A percentile compares a stretch with the other conserved stretches of the same genome.
Evolutionary conservation across 2,888 invertebrate genomes (phyloP).

Genomic region (Ophion ventricosus): DNA sequence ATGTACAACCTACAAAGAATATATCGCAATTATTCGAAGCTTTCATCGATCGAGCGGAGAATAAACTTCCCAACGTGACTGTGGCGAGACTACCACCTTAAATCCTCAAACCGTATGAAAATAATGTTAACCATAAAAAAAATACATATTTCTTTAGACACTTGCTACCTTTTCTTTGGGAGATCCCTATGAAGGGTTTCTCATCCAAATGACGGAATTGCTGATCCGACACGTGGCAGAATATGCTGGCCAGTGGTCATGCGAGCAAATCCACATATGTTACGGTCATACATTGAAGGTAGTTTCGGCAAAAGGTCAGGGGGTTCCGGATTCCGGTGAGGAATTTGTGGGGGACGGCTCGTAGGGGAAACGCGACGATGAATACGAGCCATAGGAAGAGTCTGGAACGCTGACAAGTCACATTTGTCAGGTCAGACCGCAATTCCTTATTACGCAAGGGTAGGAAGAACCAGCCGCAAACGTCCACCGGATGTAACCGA

Average conservation of each 20-base stretch:
- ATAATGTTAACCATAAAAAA: too few relatives aligned
- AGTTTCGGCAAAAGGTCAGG: neutral
- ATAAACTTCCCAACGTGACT: too few relatives aligned
- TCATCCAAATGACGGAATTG: too few relatives aligned
- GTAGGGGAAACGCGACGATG: neutral
- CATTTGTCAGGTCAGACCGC: constrained; percentile 29
- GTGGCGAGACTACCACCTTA: too few relatives aligned
- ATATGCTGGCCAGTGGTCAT: neutral
- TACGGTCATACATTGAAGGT: neutral
- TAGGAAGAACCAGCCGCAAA: constrained; percentile 39
- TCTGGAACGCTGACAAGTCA: constrained; percentile 50
- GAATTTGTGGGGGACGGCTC: neutral
- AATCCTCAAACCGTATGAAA: too few relatives aligned
- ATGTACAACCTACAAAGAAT: too few relatives aligned
- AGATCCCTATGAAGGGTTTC: too few relatives aligned
- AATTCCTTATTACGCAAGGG: constrained; percentile 29
- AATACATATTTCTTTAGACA: too few relatives aligned
- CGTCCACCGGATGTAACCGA: constrained; percentile 62
- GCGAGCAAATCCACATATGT: neutral
- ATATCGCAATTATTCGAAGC: too few relatives aligned
- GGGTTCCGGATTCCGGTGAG: constrained; percentile 7
- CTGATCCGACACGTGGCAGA: too few relatives aligned
- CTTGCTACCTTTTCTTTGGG: too few relatives aligned
- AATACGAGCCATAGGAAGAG: constrained; percentile 24
- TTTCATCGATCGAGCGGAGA: too few relatives aligned